Conservation (phyloP, 1,140 invertebrate genomes). For the Drosophila navojoa region DNA sequence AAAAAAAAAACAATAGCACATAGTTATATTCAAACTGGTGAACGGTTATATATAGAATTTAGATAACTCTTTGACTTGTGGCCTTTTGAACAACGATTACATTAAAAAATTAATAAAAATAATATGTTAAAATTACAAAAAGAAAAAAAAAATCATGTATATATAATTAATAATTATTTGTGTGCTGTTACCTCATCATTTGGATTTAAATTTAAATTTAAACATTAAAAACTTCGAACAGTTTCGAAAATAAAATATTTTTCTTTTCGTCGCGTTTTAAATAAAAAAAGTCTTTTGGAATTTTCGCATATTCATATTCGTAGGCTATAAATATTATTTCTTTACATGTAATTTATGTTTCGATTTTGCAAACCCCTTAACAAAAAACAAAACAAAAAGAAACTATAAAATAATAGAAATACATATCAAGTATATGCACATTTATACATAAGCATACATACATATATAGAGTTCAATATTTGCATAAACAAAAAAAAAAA, state of each 20-base stretch:
- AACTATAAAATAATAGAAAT: conserved; percentile 21
- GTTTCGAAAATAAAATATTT: conserved; percentile 47
- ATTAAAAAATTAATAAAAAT: conserved; percentile 50
- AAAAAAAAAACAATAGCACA: conserved; percentile 17
- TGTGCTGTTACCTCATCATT: conserved; percentile 32
- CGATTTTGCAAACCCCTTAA: conserved; percentile 29
- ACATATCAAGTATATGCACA: not conserved
- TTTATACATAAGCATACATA: not conserved
- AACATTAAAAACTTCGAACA: conserved; percentile 50
- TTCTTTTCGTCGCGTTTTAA: conserved; percentile 40
- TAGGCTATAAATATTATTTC: conserved; percentile 52
- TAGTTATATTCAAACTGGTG: not conserved
- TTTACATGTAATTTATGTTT: conserved; percentile 22
- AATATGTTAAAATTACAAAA: conserved; percentile 3
- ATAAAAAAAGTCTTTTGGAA: conserved; percentile 72
- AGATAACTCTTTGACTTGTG: conserved; percentile 33
- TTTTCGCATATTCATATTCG: conserved; percentile 71
- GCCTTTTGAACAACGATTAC: conserved; percentile 35
- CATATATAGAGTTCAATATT: conserved; percentile 8
- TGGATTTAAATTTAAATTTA: conserved; percentile 38
- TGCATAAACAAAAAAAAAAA: conserved; percentile 10
- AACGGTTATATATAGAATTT: not conserved
- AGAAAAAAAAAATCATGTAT: conserved; percentile 20
- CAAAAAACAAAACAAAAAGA: conserved; percentile 15
- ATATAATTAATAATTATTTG: conserved; percentile 35